Percentiles rank a stretch among this genome's conserved stretches.
phyloP scores from a whole-genome alignment of 2,797 vertebrate species.

The Eutrigla gurnardus region DNA sequence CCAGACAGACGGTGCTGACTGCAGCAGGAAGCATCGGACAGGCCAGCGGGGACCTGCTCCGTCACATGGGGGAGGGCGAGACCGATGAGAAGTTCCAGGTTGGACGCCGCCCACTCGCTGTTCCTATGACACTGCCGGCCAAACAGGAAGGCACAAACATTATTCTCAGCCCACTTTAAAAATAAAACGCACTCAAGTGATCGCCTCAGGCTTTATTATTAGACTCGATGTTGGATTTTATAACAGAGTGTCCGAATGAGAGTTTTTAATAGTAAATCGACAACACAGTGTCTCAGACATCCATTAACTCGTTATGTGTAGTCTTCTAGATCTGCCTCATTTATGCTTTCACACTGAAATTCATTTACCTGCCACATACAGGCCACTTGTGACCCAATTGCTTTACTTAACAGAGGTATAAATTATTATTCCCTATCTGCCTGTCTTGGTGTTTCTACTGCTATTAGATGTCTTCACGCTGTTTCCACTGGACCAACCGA shows the following conservation, averaged over 20 bases:
- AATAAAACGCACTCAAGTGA: constrained; percentile 56
- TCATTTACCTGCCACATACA: constrained; percentile 18
- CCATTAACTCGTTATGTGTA: constrained; percentile 18
- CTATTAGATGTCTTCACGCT: constrained; percentile 2
- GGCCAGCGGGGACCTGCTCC: constrained; percentile 96
- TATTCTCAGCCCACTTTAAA: constrained; percentile 36
- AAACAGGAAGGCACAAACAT: constrained; percentile 77
- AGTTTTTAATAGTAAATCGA: constrained; percentile 24
- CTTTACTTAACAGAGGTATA: constrained; percentile 3
- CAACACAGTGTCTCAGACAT: constrained; percentile 10
- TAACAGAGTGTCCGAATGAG: constrained; percentile 25
- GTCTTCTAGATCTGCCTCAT: constrained; percentile 20
- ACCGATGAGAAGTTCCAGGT: constrained; percentile 99
- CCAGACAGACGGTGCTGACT: constrained; percentile 97
- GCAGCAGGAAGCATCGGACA: constrained; percentile 98
- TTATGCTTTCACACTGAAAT: constrained; percentile 22
- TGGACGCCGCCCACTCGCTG: constrained; percentile 66
- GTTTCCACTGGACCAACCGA: constrained; percentile 17
- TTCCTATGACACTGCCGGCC: constrained; percentile 67
- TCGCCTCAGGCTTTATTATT: constrained; percentile 59
- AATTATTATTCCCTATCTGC: constrained; percentile 8
- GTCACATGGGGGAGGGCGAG: constrained; percentile 97
- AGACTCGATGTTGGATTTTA: constrained; percentile 37
- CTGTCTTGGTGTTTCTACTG: background rate
- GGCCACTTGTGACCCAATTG: background rate